These are phyloP conservation scores for Pleuronectes platessa DNA, from an alignment of 2,113 vertebrate genomes.

Conservation along the genomic window DNA sequence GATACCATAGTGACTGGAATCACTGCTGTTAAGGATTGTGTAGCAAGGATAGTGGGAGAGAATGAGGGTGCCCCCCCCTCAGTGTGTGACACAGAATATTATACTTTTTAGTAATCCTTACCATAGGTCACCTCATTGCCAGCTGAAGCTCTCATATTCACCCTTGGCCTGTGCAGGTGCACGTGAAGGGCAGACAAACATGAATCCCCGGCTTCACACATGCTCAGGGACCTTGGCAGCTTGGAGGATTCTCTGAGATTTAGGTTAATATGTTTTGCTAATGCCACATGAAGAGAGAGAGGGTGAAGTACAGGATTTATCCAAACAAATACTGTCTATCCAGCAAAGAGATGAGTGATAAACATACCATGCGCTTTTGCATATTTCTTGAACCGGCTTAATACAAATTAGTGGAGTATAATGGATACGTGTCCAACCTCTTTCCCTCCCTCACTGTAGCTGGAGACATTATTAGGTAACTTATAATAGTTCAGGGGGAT, in stretches of 20 bases:
- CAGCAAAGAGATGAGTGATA: too few species aligned
- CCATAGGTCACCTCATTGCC: constrained; percentile 27
- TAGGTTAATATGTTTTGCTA: constrained; percentile 60
- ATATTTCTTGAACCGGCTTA: background rate
- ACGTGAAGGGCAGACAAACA: constrained; percentile 38
- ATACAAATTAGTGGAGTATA: too few species aligned
- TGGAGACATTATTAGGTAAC: constrained; percentile 31
- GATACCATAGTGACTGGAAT: constrained; percentile 1
- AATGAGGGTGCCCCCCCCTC: constrained; percentile 8
- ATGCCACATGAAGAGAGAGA: constrained; percentile 18
- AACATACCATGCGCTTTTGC: background rate
- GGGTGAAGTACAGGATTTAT: constrained; percentile 6
- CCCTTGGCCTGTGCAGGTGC: background rate
- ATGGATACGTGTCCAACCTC: background rate
- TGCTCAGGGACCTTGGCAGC: constrained; percentile 45
- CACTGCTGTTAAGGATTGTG: constrained; percentile 4
- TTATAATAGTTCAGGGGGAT: constrained; percentile 53
- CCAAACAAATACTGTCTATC: constrained; percentile 3
- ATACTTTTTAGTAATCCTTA: constrained; percentile 50
- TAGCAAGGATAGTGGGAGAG: background rate
- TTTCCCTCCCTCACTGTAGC: constrained; percentile 8
- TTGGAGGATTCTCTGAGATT: constrained; percentile 39
- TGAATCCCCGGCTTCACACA: constrained; percentile 21
- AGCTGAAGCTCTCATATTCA: constrained; percentile 29
- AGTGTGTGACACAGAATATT: constrained; percentile 10